These are phyloP conservation scores for Chaitophorus viminalis DNA, from an alignment of 2,888 invertebrate species.

Conservation along the genomic window DNA sequence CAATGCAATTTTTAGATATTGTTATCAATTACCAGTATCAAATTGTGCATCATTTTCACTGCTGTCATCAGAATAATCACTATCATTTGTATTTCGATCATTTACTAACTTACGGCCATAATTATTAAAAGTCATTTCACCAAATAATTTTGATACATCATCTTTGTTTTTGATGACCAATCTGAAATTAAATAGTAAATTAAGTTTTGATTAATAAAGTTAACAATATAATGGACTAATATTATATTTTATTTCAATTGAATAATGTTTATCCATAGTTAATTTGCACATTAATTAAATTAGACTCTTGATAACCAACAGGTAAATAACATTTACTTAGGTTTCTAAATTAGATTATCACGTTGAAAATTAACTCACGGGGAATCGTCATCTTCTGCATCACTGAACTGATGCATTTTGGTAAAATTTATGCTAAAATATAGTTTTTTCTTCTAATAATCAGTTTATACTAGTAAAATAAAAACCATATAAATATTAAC, in stretches of 20 bases:
- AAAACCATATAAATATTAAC: too few relatives aligned
- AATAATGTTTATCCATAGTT: background rate
- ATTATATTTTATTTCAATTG: background rate
- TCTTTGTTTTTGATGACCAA: slow-evolving; percentile 1
- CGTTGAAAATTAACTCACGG: slow-evolving; percentile 40
- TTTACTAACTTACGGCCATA: slow-evolving; percentile 48
- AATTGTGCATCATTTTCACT: slow-evolving; percentile 35
- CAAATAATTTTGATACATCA: slow-evolving; percentile 47
- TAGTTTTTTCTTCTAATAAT: too few relatives aligned
- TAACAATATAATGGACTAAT: background rate
- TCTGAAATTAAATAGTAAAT: slow-evolving; percentile 22
- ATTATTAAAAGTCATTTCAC: slow-evolving; percentile 55
- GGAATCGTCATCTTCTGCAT: slow-evolving; percentile 67
- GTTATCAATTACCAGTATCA: slow-evolving; percentile 39
- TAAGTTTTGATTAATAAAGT: background rate
- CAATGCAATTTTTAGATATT: background rate
- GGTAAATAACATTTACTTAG: background rate
- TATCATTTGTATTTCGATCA: slow-evolving; percentile 47
- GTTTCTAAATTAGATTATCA: background rate
- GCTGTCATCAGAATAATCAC: slow-evolving; percentile 45
- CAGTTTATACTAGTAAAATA: too few relatives aligned
- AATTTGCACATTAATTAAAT: background rate
- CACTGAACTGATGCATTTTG: slow-evolving; percentile 68
- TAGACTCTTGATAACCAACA: background rate
- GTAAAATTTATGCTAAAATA: too few relatives aligned